Base-by-base conservation (phyloP, 2,113 vertebrate species). In the Lampris megalopsis region DNA sequence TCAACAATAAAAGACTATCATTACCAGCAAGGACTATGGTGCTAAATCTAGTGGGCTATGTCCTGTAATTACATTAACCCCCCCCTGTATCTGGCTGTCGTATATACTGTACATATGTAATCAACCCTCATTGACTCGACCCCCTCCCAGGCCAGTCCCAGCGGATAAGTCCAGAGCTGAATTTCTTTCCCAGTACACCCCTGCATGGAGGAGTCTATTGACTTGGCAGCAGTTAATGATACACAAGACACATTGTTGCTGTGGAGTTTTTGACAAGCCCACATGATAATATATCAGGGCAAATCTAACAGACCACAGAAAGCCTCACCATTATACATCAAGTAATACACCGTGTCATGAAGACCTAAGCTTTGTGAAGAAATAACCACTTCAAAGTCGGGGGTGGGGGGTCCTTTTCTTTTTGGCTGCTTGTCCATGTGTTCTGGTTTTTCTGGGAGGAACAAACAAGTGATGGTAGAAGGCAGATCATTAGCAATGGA, bases 341-440 rank as follows among this genome's bases (percentile, higher is more conserved):
- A 72, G 61, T 54, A 75, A 62, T 37, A 66, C 68, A 65, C 35
- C 11, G 13, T 71, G 48, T 64, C 65, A 77, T 42, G 43, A 75
- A 38, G 60, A 63, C 41, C 71, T 61, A 61, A 38, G 24, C 8
- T 11, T 37, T 59, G 50, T 9, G 61, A 38, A 53, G 49, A 42
- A 9, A 37, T 75, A 69, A 66, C 35, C 64, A 66, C 78, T 70
- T 81, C 56, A 73, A 75, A 53, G 42, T 63, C 11, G 11, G 64
- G 40, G 24, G 24, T 24, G 52, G 60, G 56, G 10, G 36, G 6
- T 58, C 56, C 56, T 11, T 13, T 13, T 53, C 50, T 9, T 3
- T 53, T 11, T 9, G 37, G 56, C 54, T 54, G 11, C 38, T 58
- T 53, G 36, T 2, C 13, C 11, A 9, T 82, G 63, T 68, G 53